Percentiles rank a stretch among this genome's conserved stretches.
These are phyloP conservation scores for Rousettus madagascariensis DNA, from an alignment of 2,797 vertebrate genomes.

Conservation along the genomic window DNA sequence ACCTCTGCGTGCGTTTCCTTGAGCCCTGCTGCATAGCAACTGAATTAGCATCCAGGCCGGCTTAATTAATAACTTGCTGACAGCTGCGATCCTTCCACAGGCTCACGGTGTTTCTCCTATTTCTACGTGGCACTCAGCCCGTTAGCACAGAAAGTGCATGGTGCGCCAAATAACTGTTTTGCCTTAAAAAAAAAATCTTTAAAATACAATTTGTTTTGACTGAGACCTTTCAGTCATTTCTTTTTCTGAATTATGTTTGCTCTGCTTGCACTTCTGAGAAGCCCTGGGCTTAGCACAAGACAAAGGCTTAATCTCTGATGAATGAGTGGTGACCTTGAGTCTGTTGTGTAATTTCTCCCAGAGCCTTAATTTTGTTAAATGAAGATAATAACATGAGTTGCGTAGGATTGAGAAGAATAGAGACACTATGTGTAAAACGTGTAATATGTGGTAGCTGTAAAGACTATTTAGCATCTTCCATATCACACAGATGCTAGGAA, in stretches of 20 bases:
- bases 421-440: neutral
- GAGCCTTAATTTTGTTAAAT: neutral
- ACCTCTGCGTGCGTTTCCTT: neutral
- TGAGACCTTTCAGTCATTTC: neutral
- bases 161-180: neutral
- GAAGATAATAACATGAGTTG: neutral
- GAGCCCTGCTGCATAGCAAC: conserved; percentile 4
- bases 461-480: neutral
- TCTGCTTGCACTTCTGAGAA: neutral
- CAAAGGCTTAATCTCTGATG: neutral
- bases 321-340: neutral
- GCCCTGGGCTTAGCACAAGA: neutral
- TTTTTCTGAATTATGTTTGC: neutral
- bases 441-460: rapidly evolving
- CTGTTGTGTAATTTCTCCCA: neutral
- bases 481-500: neutral
- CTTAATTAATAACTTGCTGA: conserved; percentile 2
- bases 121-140: neutral
- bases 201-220: neutral
- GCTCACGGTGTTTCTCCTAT: neutral
- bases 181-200: neutral
- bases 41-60: neutral
- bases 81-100: neutral
- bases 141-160: neutral
- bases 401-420: neutral